A percentile compares a stretch with the other conserved stretches of the same genome.
phyloP scores from a whole-genome alignment of 1,140 invertebrate genomes.

The Solen grandis region DNA sequence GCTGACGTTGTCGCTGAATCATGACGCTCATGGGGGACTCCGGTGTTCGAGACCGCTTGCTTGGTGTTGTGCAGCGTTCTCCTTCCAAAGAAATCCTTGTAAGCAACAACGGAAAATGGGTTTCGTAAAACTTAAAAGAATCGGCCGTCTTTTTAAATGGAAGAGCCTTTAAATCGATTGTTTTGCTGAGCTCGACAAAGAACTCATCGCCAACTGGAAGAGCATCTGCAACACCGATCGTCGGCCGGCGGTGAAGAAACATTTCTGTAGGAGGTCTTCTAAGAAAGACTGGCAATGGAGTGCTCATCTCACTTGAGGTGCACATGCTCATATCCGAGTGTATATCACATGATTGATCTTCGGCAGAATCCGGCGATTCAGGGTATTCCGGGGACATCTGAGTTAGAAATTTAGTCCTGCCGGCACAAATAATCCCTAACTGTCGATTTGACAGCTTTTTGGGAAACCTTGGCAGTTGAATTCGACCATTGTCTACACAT shows the following conservation, averaged over 20 bases:
- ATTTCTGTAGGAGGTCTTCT: conserved; percentile 2
- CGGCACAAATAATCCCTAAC: conserved; percentile 3
- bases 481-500: not conserved
- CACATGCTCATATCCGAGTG: not conserved
- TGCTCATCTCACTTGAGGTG: not conserved
- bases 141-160: conserved; percentile 31
- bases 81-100: not conserved
- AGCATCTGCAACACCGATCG: conserved; percentile 13
- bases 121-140: conserved; percentile 30
- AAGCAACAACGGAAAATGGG: conserved; percentile 29
- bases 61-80: conserved; percentile 5
- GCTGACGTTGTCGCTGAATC: conserved; percentile 12
- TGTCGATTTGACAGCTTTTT: not conserved
- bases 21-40: conserved; percentile 17
- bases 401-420: too few relatives aligned
- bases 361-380: not conserved
- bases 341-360: not conserved
- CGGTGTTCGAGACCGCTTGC: conserved; percentile 7
- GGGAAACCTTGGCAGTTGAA: not conserved
- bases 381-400: not conserved
- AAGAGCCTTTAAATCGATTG: conserved; percentile 28
- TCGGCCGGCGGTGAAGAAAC: conserved; percentile 21
- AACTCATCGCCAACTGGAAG: conserved; percentile 1
- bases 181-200: conserved; percentile 6
- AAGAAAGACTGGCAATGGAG: conserved; percentile 11